These are phyloP conservation scores for Motacilla tschutschensis DNA, from an alignment of 2,113 vertebrate genomes.

Conservation along the genomic window DNA sequence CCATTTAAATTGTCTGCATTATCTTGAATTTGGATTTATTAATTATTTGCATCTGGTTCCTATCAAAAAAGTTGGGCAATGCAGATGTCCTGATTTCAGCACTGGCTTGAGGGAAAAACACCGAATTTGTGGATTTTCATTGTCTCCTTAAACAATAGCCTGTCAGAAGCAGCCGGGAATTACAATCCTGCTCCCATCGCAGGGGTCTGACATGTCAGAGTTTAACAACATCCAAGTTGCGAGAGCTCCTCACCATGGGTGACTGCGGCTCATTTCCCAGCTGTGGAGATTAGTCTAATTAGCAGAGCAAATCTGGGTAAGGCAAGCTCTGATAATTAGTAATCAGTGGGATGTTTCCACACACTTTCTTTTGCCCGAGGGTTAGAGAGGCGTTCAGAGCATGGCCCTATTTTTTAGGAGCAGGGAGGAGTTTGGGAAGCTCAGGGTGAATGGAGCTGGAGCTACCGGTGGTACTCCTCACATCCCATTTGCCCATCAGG, in stretches of 20 bases:
- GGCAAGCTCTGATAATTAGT: constrained; percentile 36
- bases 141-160: constrained; percentile 15
- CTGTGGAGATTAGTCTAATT: constrained; percentile 25
- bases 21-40: constrained; percentile 8
- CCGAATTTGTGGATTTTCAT: neutral
- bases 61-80: constrained; percentile 32
- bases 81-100: constrained; percentile 23
- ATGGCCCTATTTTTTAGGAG: neutral
- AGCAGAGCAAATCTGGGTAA: constrained; percentile 42
- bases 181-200: neutral
- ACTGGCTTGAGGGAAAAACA: neutral
- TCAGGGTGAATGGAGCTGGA: neutral
- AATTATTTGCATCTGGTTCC: constrained; percentile 44
- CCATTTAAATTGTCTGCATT: constrained; percentile 11
- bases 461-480: neutral
- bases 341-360: constrained; percentile 17
- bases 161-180: neutral
- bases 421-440: neutral
- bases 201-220: neutral
- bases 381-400: neutral
- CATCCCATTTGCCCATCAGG: accelerated
- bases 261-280: constrained; percentile 15
- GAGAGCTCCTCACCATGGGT: neutral
- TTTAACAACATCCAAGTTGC: neutral
- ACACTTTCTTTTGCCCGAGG: neutral